Conservation (phyloP, 2,797 vertebrate species). For the Chelonia mydas region DNA sequence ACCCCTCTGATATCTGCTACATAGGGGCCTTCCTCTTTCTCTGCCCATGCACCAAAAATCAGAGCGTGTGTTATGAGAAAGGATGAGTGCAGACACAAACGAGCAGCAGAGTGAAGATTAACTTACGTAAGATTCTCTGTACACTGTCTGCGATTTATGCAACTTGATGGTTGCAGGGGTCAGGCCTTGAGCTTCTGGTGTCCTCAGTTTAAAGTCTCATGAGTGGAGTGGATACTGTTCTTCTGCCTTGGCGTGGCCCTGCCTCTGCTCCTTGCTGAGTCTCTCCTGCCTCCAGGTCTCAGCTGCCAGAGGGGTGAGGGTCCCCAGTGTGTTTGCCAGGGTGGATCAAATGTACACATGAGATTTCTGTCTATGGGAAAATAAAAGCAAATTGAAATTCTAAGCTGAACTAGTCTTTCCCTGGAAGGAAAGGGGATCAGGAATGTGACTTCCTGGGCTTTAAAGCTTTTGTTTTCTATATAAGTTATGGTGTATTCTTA, state of each 20-base stretch:
- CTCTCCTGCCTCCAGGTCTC: not conserved
- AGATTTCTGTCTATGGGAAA: not conserved
- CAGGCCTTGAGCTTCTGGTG: not conserved
- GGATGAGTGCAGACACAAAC: slow-evolving; percentile 22
- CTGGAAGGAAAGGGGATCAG: not conserved
- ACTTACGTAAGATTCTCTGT: slow-evolving; percentile 66
- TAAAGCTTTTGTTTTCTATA: not conserved
- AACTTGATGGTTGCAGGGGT: slow-evolving; percentile 25
- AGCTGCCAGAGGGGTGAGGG: not conserved
- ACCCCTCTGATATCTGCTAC: no score
- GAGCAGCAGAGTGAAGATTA: slow-evolving; percentile 59
- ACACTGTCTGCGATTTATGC: slow-evolving; percentile 64
- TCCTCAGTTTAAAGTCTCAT: not conserved
- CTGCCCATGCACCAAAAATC: not conserved
- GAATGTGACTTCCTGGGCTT: not conserved
- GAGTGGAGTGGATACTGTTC: not conserved
- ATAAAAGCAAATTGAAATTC: not conserved
- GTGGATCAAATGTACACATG: not conserved
- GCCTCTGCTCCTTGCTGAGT: not conserved
- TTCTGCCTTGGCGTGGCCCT: accelerated
- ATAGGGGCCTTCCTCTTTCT: not conserved
- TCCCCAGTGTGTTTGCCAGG: not conserved
- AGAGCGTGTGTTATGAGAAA: not conserved
- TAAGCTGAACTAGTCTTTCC: not conserved
- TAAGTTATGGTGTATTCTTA: slow-evolving; percentile 6